Base-by-base conservation (phyloP, 2,113 vertebrate species). In the Stegostoma tigrinum region DNA sequence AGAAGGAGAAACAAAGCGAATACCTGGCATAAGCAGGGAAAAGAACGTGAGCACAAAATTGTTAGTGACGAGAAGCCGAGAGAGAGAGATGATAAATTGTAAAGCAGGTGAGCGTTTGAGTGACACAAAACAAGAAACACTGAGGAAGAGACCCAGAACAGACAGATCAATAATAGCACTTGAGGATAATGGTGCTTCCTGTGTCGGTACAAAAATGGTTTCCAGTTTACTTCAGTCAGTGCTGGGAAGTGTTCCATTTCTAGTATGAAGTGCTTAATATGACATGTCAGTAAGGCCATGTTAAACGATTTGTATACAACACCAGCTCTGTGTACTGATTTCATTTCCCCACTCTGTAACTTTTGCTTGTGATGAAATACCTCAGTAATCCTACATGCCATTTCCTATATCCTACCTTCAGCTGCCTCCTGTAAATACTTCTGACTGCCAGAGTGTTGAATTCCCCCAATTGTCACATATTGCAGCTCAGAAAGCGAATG, bases 161-260 rank as follows among this genome's bases (percentile, higher is more conserved):
- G 97, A 97, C 97, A 97, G 97, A 98, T 98, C 98, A 97, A 98
- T 98, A 98, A 97, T 98, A 98, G 96, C 98, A 98, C 98, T 98
- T 98, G 97, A 98, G 97, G 97, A 97, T 98, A 98, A 98, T 98
- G 97, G 97, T 97, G 96, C 95, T 96, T 96, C 97, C 97, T 97
- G 78, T 15, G 96, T 96, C 96, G 97, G 96, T 96, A 91, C 38
- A 61, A 96, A 96, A 97, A 97, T 96, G 96, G 96, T 95, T 96
- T 95, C 96, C 96, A 96, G 96, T 96, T 96, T 68, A 97, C 96
- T 97, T 97, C 96, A 96, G 96, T 97, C 97, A 96, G 96, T 98
- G 97, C 97, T 97, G 97, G 97, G 97, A 98, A 97, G 97, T 83
- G 95, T 38, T 38, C 96, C 96, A 97, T 97, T 97, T 96, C 96